phyloP scores from a whole-genome alignment of 2,797 vertebrate species.

The Silurus aristotelis region DNA sequence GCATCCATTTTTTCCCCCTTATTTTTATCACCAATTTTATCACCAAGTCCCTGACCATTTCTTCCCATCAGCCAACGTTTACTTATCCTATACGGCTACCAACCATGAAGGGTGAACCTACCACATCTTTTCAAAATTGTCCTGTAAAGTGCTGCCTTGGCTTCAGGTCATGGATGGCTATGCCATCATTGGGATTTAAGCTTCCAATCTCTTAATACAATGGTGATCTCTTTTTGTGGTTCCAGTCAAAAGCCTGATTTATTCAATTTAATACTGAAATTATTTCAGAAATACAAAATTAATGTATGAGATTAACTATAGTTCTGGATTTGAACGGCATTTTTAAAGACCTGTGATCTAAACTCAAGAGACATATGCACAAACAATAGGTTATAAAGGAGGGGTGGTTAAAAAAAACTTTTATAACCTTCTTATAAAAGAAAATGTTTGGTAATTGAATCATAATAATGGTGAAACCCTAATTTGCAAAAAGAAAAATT shows the following conservation, averaged over 20 bases:
- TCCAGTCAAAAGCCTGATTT: background rate
- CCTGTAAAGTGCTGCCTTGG: background rate
- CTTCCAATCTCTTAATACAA: background rate
- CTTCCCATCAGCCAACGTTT: background rate
- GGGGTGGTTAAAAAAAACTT: background rate
- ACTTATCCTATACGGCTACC: background rate
- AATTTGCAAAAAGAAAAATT: background rate
- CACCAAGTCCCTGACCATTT: background rate
- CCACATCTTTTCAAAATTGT: background rate
- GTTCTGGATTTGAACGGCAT: background rate
- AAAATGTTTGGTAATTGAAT: background rate
- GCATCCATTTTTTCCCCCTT: too few species aligned
- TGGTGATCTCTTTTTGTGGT: background rate
- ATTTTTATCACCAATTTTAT: background rate
- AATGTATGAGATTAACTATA: background rate
- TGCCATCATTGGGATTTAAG: background rate
- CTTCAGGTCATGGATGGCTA: background rate
- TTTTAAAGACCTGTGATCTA: background rate
- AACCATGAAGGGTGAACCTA: background rate
- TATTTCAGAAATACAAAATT: background rate
- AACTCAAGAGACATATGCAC: background rate
- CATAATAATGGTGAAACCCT: background rate
- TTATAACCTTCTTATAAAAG: background rate
- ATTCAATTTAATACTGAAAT: background rate
- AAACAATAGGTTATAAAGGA: background rate